Evolutionary conservation across 2,113 vertebrate species (phyloP).

Genomic region (Clarias batrachus): DNA sequence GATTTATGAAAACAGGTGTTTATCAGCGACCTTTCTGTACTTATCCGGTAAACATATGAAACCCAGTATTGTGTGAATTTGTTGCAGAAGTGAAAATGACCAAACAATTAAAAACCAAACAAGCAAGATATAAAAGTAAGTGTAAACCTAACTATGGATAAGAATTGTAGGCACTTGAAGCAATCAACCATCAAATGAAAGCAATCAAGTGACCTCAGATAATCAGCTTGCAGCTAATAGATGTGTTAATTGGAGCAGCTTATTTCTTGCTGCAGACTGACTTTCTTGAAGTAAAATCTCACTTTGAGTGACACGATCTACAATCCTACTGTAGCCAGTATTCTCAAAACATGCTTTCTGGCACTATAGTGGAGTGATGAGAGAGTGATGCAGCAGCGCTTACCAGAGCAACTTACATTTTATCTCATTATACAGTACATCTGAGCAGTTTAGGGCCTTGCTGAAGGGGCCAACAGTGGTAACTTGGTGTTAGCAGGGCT

Average conservation of each 20-base stretch:
- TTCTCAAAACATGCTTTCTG: background rate
- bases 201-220: background rate
- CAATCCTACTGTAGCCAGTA: background rate
- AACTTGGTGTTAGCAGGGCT: too few relatives aligned
- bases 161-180: background rate
- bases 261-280: background rate
- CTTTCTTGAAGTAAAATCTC: background rate
- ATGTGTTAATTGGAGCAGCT: background rate
- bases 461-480: too few relatives aligned
- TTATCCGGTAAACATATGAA: background rate
- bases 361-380: background rate
- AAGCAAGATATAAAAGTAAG: background rate
- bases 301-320: background rate
- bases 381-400: background rate
- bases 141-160: background rate
- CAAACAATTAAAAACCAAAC: background rate
- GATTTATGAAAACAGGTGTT: slow-evolving; percentile 37
- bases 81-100: background rate
- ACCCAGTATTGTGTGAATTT: background rate
- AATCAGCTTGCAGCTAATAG: background rate
- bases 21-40: slow-evolving; percentile 1
- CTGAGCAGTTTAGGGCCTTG: too few relatives aligned
- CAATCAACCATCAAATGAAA: background rate
- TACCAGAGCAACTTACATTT: too few relatives aligned
- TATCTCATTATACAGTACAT: too few relatives aligned